A percentile compares a stretch with the other conserved stretches of the same genome.
Evolutionary conservation across 2,888 invertebrate species (phyloP).

Genomic region (Scaptomyza tumidula): DNA sequence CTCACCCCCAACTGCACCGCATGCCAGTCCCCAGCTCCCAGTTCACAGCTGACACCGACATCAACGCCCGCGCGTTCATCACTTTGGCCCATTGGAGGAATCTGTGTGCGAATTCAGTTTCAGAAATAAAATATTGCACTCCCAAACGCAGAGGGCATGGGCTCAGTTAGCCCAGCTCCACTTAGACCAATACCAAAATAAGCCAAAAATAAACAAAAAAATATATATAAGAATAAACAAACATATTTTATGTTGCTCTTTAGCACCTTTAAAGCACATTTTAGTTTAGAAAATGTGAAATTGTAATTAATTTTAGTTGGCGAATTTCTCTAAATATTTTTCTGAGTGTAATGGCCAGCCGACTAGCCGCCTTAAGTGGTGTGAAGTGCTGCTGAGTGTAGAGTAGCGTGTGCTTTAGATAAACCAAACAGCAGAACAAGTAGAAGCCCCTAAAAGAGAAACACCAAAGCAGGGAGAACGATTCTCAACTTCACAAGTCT

Average conservation of each 20-base stretch:
- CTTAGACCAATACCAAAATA: neutral
- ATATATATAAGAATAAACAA: too few species aligned
- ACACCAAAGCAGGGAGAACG: constrained; percentile 13
- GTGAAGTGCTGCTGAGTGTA: neutral
- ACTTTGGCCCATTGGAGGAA: constrained; percentile 30
- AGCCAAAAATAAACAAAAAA: neutral
- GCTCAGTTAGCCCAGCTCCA: constrained; percentile 34
- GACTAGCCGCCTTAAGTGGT: neutral
- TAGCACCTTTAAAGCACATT: too few species aligned
- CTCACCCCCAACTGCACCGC: neutral
- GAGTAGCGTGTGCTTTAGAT: constrained; percentile 28
- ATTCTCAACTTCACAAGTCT: constrained; percentile 11
- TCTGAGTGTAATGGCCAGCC: constrained; percentile 1
- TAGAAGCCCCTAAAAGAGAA: neutral
- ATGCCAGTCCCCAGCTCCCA: neutral
- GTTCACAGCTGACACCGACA: neutral
- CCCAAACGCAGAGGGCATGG: constrained; percentile 55
- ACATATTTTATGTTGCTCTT: too few species aligned
- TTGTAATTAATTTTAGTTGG: too few species aligned
- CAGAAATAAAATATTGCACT: constrained; percentile 75
- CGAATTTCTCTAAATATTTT: neutral
- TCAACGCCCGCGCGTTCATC: constrained; percentile 24
- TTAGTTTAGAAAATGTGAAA: too few species aligned
- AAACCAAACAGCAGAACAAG: constrained; percentile 17
- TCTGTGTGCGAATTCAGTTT: constrained; percentile 62